phyloP scores from a whole-genome alignment of 1,140 invertebrate species.

The Nasonia longicornis region DNA sequence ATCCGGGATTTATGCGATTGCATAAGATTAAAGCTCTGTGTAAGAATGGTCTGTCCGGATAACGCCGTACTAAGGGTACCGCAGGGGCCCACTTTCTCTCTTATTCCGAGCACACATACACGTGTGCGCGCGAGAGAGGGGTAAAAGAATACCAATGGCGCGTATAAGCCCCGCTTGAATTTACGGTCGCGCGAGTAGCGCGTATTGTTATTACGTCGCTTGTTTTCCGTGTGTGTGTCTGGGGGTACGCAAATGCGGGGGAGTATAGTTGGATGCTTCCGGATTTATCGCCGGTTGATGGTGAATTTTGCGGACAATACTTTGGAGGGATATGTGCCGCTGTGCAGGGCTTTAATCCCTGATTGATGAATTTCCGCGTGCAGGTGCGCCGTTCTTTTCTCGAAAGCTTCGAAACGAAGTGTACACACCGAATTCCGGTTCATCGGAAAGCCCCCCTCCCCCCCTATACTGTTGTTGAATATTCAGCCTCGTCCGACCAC shows the following conservation, averaged over 20 bases:
- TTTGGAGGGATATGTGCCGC: background rate
- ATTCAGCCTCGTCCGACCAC: background rate
- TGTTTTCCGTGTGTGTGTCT: background rate
- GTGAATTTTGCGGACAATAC: conserved; percentile 32
- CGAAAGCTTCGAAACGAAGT: no score
- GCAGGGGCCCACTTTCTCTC: background rate
- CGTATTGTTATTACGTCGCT: conserved; percentile 29
- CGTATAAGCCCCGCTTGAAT: background rate
- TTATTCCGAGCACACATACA: background rate
- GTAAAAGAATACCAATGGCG: conserved; percentile 19
- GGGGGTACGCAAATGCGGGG: background rate
- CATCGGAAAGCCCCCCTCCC: no score
- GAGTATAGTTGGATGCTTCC: background rate
- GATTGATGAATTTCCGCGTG: conserved; percentile 21
- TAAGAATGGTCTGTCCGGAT: background rate
- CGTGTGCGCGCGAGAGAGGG: no score
- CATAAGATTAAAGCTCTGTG: conserved; percentile 19
- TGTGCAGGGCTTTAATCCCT: background rate
- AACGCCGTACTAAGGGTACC: background rate
- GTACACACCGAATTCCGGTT: no score
- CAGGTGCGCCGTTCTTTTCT: no score
- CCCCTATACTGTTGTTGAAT: background rate
- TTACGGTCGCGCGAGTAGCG: conserved; percentile 12
- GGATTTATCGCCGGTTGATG: conserved; percentile 21
- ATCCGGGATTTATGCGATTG: conserved; percentile 23